Percentiles rank a stretch among this genome's conserved stretches.
These are phyloP conservation scores for Unio pictorum DNA, from an alignment of 2,888 invertebrate genomes.

Conservation along the genomic window DNA sequence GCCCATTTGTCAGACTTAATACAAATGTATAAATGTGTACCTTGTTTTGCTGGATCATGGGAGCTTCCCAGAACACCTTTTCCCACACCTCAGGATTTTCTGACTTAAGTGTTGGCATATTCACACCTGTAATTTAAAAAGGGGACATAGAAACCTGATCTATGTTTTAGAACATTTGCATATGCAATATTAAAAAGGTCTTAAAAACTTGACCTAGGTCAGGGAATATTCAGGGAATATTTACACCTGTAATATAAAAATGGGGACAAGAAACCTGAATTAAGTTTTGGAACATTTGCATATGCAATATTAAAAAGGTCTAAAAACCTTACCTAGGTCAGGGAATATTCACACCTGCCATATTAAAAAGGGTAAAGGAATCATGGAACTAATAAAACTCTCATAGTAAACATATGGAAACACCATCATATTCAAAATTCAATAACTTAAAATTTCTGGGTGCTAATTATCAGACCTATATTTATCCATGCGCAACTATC, in stretches of 20 bases:
- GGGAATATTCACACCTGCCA: no score
- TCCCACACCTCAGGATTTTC: constrained; percentile 45
- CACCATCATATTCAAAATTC: no score
- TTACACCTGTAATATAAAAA: constrained; percentile 38
- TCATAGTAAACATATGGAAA: no score
- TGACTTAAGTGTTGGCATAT: constrained; percentile 42
- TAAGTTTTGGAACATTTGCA: background rate
- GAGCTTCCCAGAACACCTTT: constrained; percentile 54
- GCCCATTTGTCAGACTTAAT: background rate
- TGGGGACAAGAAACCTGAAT: background rate
- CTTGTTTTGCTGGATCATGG: constrained; percentile 52
- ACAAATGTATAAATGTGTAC: constrained; percentile 20
- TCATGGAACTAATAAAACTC: no score
- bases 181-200: no score
- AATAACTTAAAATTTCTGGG: no score
- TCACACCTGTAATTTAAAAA: constrained; percentile 38
- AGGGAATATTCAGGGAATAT: constrained; percentile 32
- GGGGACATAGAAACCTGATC: background rate
- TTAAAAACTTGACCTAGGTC: no score
- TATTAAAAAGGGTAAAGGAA: no score
- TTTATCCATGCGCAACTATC: no score
- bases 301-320: no score
- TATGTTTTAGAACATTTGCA: background rate
- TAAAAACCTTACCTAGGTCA: no score
- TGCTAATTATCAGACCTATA: no score